phyloP scores from a whole-genome alignment of 2,888 invertebrate genomes.

The Drosophila flavopinicola region DNA sequence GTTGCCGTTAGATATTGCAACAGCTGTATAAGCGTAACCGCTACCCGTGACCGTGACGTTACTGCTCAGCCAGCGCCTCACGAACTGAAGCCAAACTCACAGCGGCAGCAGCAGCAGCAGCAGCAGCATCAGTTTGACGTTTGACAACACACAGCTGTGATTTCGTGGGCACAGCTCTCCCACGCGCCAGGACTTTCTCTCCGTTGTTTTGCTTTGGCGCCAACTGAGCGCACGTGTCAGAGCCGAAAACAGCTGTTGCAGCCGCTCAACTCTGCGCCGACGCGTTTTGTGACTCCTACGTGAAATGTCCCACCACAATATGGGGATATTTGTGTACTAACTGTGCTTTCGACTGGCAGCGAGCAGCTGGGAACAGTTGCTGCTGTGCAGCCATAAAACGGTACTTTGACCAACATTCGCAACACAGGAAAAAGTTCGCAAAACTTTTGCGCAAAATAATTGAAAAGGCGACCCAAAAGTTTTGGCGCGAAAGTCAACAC shows the following conservation, averaged over 20 bases:
- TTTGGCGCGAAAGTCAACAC: slow-evolving; percentile 47
- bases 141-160: slow-evolving; percentile 69
- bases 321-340: slow-evolving; percentile 21
- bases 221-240: slow-evolving; percentile 57
- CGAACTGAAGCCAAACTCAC: slow-evolving; percentile 57
- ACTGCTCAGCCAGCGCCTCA: slow-evolving; percentile 74
- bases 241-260: slow-evolving; percentile 60
- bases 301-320: slow-evolving; percentile 27
- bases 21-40: slow-evolving; percentile 3
- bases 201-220: slow-evolving; percentile 59
- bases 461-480: slow-evolving; percentile 13
- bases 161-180: slow-evolving; percentile 38
- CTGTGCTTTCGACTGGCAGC: slow-evolving; percentile 35
- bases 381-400: slow-evolving; percentile 13
- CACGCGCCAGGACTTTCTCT: slow-evolving; percentile 26
- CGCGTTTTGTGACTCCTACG: slow-evolving; percentile 14
- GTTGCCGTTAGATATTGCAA: slow-evolving; percentile 11
- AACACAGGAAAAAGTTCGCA: slow-evolving; percentile 5
- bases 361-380: slow-evolving; percentile 43
- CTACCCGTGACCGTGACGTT: slow-evolving; percentile 59
- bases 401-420: not conserved
- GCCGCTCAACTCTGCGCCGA: slow-evolving; percentile 21
- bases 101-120: slow-evolving; percentile 21
- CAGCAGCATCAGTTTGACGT: slow-evolving; percentile 68
- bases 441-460: not conserved